Evolutionary conservation across 37 sponge, comb jelly and placozoan species (phyloP), one percentile per base, ranked within the genome.

Genomic region (Oopsacas minuta): DNA sequence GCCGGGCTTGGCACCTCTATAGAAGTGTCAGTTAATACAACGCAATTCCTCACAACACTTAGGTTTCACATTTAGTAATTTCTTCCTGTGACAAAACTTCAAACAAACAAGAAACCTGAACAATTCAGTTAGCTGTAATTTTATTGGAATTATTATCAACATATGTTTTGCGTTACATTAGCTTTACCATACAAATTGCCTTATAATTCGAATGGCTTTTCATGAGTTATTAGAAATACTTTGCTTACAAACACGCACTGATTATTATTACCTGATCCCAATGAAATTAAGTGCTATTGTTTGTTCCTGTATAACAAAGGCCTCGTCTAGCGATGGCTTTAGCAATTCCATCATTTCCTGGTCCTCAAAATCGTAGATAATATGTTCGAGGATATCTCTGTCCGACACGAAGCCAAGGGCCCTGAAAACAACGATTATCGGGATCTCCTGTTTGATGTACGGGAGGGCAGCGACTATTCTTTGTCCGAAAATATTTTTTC

Each of bases 281-380:
- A 99, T 99, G 87, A 95, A 99, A 89, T 95, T 99, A 35, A 95
- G 89, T 17, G 99, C 99, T 36, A 99, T 96, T 36, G 89, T 91
- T 86, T 99, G 96, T 85, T 99, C 99, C 83, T 99, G 99, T 23
- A 99, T 91, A 7, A 99, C 99, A 86, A 99, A 99, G n/a, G 99
- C 99, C 84, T 99, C 99, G 82, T 99, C 99, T 46, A 99, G 90
- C 0, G 99, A 99, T 0, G 99, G 96, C 85, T 99, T 99, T 84
- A 99, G 83, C 88, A 92, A 94, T 86, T 99, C 99, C 99, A 99
- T 99, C 94, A 99, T 92, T 83, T 99, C 99, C 86, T 93, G 94
- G 84, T 99, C 99, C 28, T 90, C 90, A 61, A 99, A 99, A 90
- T 99, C 99, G 52, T 99, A 99, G 83, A 99, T 99, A 83, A 99